Base-by-base conservation (phyloP, 2,888 invertebrate species). In the Sthenelais limicola region DNA sequence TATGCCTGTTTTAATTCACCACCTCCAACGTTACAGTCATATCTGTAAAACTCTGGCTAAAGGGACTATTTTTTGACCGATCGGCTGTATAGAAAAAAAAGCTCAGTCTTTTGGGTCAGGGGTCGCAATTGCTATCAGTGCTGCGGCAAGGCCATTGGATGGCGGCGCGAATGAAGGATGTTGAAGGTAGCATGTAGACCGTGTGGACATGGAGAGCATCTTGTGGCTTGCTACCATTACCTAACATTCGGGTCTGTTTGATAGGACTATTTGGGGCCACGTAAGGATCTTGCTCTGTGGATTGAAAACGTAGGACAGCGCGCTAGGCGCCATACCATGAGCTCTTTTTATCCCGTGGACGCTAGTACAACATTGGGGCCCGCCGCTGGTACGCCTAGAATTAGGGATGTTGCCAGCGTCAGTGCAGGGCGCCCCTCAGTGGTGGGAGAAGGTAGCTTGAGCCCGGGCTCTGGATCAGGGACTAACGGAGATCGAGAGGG, bases 31-130 rank as follows among this genome's bases (percentile, higher is more conserved):
- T 1, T 24, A 15, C 38, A 35, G 62, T 9, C 26, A 24, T 3
- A 21, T 35, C 24, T 26, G 62, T 38, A 18, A 21, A 4, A 9
- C 62, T 21, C 62, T 62, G n/a, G n/a, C 38, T 35, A 24, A 2
- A 33, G 62, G 62, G 38, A 62, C 62, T 62, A 62, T 62, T 62
- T 62, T 62, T 62, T 62, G 35, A 43, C 43, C 38, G 62, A 62
- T 35, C 62, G 1, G 62, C 33, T 18, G 7, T 51, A 30, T 32
- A 56, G 33, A 62, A 62, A 62, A 9, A 15, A 62, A 26, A 5
- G 35, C 62, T 38, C 62, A n/a, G 35, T n/a, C 38, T 62, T 62
- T 35, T 43, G 43, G 62, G 62, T 62, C 62, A 62, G 62, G 62
- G 62, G 62, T 62, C 62, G 62, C 38, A n/a, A 38, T 62, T n/a